Percentiles rank a stretch among this genome's conserved stretches.
These are phyloP conservation scores for Sebastes taczanowskii DNA, from an alignment of 2,797 vertebrate genomes.

Conservation along the genomic window DNA sequence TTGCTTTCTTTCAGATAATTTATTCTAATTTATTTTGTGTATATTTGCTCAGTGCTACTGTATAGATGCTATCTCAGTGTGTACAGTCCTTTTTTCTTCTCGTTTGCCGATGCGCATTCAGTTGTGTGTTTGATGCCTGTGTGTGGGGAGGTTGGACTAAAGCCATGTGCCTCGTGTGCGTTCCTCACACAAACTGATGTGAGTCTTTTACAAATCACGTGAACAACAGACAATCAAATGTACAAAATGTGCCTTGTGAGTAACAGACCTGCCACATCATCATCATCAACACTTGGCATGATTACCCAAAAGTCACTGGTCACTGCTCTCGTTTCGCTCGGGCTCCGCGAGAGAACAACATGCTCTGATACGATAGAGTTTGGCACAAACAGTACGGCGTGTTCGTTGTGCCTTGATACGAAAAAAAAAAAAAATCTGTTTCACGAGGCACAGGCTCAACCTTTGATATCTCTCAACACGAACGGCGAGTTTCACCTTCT, in stretches of 20 bases:
- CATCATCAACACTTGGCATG: conserved; percentile 57
- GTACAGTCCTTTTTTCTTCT: conserved; percentile 74
- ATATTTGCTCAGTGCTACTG: conserved; percentile 82
- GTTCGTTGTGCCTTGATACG: conserved; percentile 28
- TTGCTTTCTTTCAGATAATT: conserved; percentile 72
- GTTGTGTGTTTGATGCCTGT: conserved; percentile 66
- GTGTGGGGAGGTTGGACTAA: conserved; percentile 72
- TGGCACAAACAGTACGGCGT: conserved; percentile 14
- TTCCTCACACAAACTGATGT: conserved; percentile 51
- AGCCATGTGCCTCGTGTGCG: conserved; percentile 78
- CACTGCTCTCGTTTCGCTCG: conserved; percentile 54
- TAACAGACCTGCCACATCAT: conserved; percentile 65
- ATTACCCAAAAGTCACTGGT: conserved; percentile 46
- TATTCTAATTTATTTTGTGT: conserved; percentile 85
- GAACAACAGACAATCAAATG: conserved; percentile 79
- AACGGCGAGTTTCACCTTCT: conserved; percentile 54
- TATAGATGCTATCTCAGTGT: conserved; percentile 77
- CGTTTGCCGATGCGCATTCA: conserved; percentile 69
- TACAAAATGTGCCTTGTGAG: conserved; percentile 81
- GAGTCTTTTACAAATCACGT: conserved; percentile 60
- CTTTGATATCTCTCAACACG: conserved; percentile 71
- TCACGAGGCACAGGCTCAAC: conserved; percentile 76
- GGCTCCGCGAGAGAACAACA: conserved; percentile 49
- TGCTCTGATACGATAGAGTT: not conserved
- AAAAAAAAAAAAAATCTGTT: not conserved